A percentile compares a stretch with the other conserved stretches of the same genome.
Conservation (phyloP, 2,113 vertebrate genomes). For the Colius striatus region DNA sequence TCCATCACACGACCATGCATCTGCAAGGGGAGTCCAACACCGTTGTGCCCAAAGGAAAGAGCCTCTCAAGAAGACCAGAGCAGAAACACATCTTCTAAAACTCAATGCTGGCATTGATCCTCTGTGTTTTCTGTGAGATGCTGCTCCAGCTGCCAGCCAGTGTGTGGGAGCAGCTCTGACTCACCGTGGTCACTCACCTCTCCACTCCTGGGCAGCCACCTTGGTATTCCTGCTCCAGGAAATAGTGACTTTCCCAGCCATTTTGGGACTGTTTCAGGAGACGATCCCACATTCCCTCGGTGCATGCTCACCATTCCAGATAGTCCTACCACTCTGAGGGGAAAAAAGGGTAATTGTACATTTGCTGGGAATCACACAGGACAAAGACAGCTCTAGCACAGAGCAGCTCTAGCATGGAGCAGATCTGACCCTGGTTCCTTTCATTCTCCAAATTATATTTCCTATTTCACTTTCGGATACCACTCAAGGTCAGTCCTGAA, state of each 20-base stretch:
- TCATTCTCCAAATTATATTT: not conserved
- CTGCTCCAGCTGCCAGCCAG: not conserved
- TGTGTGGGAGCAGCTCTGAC: not conserved
- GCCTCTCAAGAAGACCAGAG: not conserved
- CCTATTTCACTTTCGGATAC: not conserved
- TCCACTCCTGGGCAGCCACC: fast-evolving
- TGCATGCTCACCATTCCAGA: fast-evolving
- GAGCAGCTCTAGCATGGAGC: not conserved
- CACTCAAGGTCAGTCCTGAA: not conserved
- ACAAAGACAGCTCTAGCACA: not conserved
- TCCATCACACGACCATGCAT: fast-evolving
- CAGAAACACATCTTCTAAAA: not conserved
- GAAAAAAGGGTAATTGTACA: not conserved
- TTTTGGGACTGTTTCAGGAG: not conserved
- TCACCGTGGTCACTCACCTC: not conserved
- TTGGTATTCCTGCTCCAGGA: not conserved
- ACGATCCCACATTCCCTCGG: not conserved
- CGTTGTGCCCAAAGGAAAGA: not conserved
- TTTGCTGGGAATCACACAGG: not conserved
- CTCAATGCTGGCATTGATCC: too few species aligned
- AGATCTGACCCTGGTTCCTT: not conserved
- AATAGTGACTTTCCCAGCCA: not conserved
- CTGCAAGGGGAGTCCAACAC: too few species aligned
- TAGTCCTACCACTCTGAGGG: fast-evolving
- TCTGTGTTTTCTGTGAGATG: not conserved